phyloP scores from a whole-genome alignment of 2,797 vertebrate species.

The Nothura maculosa region DNA sequence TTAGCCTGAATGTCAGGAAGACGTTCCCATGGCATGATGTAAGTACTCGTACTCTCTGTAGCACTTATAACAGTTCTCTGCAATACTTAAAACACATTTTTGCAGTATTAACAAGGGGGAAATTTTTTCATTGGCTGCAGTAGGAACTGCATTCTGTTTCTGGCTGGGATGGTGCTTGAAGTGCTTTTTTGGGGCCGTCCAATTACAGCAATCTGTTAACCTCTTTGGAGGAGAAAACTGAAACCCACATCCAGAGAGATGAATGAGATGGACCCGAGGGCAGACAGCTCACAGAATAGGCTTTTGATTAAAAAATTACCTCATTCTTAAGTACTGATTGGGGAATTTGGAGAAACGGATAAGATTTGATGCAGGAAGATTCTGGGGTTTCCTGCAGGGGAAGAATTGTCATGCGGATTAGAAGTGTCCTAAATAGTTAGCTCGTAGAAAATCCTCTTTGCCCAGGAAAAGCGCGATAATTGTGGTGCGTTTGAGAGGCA shows the following conservation, averaged over 20 bases:
- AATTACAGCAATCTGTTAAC: slow-evolving; percentile 60
- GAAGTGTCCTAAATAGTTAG: not conserved
- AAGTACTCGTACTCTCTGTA: not conserved
- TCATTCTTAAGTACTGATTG: slow-evolving; percentile 45
- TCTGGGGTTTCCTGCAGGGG: not conserved
- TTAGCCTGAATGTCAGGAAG: not conserved
- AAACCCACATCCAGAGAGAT: slow-evolving; percentile 47
- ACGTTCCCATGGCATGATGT: not conserved
- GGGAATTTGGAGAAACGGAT: slow-evolving; percentile 37
- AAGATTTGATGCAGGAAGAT: not conserved
- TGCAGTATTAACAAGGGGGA: not conserved
- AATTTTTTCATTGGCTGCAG: not conserved
- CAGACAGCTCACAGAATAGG: slow-evolving; percentile 59
- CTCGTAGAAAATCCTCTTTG: not conserved
- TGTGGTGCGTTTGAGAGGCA: not conserved
- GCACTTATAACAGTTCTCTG: not conserved
- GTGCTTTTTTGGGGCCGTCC: slow-evolving; percentile 20
- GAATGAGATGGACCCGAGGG: slow-evolving; percentile 64
- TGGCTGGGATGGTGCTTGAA: not conserved
- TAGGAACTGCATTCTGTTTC: not conserved
- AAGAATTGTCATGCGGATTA: not conserved
- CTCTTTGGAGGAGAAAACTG: slow-evolving; percentile 44
- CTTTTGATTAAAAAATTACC: slow-evolving; percentile 74
- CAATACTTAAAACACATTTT: not conserved
- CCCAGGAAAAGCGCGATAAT: not conserved